Evolutionary conservation across 2,113 vertebrate genomes (phyloP), one percentile per base, ranked within the genome.

Genomic region (Myiagra hebetior): DNA sequence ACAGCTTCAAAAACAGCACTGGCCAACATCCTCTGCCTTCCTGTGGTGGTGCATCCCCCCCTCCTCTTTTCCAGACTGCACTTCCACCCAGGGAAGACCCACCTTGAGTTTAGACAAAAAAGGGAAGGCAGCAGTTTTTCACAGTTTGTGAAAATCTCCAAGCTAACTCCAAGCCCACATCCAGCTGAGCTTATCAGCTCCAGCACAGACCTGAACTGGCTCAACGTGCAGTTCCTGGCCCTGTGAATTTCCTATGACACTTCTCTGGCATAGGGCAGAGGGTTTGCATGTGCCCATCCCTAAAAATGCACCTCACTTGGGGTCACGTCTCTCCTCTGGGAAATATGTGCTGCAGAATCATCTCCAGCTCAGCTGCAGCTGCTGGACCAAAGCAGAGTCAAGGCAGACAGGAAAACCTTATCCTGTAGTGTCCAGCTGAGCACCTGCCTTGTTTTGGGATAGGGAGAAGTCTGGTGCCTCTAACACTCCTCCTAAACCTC

Each of bases 261-360:
- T 62, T 47, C 2, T 35, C n/a, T 68, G 39, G 70, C 20, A 39
- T 6, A 39, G 24, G 37, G 33, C 27, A 82, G 35, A 33, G 15
- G 31, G 56, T 53, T 78, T 31, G 15, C 31, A n/a, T 31, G 21
- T 42, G 22, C 59, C 28, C 13, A 17, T 49, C 42, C 52, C 24
- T 39, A 49, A 30, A 7, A 82, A 24, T 2, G 6, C 6, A 30
- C 13, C 16, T 12, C 24, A 50, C 15, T 1, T 62, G 41, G 72
- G 23, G 46, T 49, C 49, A 41, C 19, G 21, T 27, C 30, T 53
- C 13, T 50, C 33, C 16, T 55, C 53, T 23, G 31, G 39, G 41
- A 68, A 81, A 49, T 13, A 24, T 0, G 0, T 56, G n/a, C 20
- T 52, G 10, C 56, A 70, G 60, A 87, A 59, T n/a, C 42, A n/a